These are phyloP conservation scores for Pogona vitticeps DNA, from an alignment of 2,113 vertebrate genomes.

Conservation along the genomic window DNA sequence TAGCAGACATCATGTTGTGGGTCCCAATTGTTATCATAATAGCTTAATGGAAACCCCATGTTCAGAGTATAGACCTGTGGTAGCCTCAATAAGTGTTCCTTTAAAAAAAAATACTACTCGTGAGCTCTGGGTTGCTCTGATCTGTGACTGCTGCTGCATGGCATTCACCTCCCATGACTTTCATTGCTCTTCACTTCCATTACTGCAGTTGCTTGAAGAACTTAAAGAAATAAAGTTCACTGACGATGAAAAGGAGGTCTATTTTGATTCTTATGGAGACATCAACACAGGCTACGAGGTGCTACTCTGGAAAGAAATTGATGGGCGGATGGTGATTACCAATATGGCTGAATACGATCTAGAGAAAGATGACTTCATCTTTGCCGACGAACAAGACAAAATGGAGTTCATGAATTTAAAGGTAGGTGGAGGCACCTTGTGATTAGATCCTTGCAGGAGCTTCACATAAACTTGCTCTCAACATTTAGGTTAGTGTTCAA, in stretches of 20 bases:
- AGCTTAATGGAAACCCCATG: neutral
- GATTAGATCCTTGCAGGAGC: constrained; percentile 7
- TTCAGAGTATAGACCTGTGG: neutral
- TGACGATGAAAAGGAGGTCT: constrained; percentile 66
- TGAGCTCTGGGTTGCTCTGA: neutral
- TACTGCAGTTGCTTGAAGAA: constrained; percentile 77
- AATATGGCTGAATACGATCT: constrained; percentile 81
- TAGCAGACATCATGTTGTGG: no score
- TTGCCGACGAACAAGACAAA: constrained; percentile 63
- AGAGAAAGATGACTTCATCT: constrained; percentile 72
- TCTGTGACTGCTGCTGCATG: neutral
- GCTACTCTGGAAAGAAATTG: constrained; percentile 78
- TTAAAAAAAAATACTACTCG: neutral
- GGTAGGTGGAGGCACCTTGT: constrained; percentile 63
- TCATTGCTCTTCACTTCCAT: constrained; percentile 23
- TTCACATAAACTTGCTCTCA: neutral
- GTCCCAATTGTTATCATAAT: neutral
- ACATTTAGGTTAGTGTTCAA: neutral
- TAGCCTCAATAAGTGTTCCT: neutral
- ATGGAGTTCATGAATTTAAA: constrained; percentile 71
- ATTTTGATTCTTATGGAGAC: constrained; percentile 82
- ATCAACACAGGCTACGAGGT: constrained; percentile 84
- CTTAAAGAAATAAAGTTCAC: constrained; percentile 74
- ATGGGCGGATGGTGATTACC: constrained; percentile 64
- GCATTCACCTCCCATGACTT: neutral